Evolutionary conservation across 2,797 vertebrate genomes (phyloP).

Genomic region (Poeciliopsis gracilis): DNA sequence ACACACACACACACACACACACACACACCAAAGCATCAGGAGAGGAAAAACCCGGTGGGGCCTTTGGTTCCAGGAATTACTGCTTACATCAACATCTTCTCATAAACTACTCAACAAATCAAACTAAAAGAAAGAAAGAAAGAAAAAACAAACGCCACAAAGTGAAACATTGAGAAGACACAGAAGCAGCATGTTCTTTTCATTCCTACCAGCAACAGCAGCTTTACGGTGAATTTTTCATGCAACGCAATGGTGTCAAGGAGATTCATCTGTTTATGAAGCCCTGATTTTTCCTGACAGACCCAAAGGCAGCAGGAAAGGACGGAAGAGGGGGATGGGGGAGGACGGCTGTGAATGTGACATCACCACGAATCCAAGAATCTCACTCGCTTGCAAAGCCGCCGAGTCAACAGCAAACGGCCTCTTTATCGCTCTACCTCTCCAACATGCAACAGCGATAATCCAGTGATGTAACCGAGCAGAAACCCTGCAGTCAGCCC

Average conservation of each 20-base stretch:
- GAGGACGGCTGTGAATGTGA: slow-evolving; percentile 13
- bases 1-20: slow-evolving; percentile 2
- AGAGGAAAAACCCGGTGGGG: slow-evolving; percentile 31
- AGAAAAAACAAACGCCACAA: neutral
- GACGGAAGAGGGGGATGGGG: neutral
- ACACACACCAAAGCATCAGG: neutral
- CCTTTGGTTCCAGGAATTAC: slow-evolving; percentile 24
- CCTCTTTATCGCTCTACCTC: neutral
- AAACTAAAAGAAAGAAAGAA: neutral
- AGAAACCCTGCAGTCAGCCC: neutral
- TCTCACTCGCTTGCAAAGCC: neutral
- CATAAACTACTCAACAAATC: neutral
- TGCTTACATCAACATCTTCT: neutral
- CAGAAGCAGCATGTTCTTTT: neutral
- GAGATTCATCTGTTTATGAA: slow-evolving; percentile 38
- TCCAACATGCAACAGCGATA: neutral
- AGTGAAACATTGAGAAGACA: neutral
- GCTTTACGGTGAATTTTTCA: neutral
- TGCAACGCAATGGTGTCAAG: neutral
- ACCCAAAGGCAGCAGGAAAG: slow-evolving; percentile 50
- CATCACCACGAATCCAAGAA: slow-evolving; percentile 38
- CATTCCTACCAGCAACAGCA: neutral
- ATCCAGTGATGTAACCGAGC: slow-evolving; percentile 4
- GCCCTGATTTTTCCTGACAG: slow-evolving; percentile 57
- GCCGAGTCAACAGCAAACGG: neutral